These are phyloP conservation scores for Pterostichus madidus DNA, from an alignment of 2,888 invertebrate species.

Conservation along the genomic window DNA sequence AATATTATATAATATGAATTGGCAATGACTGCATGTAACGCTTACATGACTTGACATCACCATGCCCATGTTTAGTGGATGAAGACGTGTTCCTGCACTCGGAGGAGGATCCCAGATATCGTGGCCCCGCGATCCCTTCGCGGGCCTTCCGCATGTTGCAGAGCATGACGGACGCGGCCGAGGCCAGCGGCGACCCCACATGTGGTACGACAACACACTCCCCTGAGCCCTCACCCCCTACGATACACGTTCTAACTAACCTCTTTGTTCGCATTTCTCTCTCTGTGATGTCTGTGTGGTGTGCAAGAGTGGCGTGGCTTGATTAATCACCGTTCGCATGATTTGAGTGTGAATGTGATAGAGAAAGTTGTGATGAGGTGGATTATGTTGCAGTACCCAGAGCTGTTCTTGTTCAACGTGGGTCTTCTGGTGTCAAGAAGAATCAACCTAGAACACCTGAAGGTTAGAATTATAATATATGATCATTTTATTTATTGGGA, in stretches of 20 bases:
- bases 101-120: conserved; percentile 82
- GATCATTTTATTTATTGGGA: too few species aligned
- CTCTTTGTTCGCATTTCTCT: conserved; percentile 2
- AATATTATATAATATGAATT: too few species aligned
- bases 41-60: conserved; percentile 48
- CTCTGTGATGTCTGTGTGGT: conserved; percentile 1
- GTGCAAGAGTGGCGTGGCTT: background rate
- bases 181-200: conserved; percentile 74
- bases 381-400: conserved; percentile 57
- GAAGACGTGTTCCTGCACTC: conserved; percentile 79
- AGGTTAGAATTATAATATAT: background rate
- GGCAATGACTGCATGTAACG: conserved; percentile 11
- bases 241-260: conserved; percentile 6
- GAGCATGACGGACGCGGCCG: conserved; percentile 80
- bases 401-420: conserved; percentile 31
- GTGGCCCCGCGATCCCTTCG: conserved; percentile 83
- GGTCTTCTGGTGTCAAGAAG: conserved; percentile 42
- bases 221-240: background rate
- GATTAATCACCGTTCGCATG: conserved; percentile 9
- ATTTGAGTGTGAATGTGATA: conserved; percentile 14
- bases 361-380: background rate
- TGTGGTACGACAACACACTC: conserved; percentile 69
- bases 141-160: conserved; percentile 85
- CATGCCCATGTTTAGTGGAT: conserved; percentile 75
- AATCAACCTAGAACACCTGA: conserved; percentile 45